Conservation (phyloP, 2,888 invertebrate species). For the Neuroscelio doddi region DNA sequence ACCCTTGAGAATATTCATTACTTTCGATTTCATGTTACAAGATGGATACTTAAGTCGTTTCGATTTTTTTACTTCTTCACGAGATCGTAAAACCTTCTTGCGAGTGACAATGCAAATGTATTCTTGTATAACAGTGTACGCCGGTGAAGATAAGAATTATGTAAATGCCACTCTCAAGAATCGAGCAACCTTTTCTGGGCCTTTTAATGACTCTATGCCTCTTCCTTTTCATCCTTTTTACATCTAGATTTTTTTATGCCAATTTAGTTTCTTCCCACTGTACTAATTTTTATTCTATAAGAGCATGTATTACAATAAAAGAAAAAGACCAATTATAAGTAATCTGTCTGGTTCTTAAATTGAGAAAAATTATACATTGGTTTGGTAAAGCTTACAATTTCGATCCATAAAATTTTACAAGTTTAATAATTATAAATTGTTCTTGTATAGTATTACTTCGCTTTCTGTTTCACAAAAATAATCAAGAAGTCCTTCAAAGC, state of each 20-base stretch:
- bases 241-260: neutral
- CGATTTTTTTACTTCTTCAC: constrained; percentile 17
- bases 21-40: constrained; percentile 22
- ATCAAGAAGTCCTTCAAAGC: too few species aligned
- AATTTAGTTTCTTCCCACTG: too few species aligned
- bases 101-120: constrained; percentile 21
- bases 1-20: constrained; percentile 12
- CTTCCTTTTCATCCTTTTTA: neutral
- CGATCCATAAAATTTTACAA: too few species aligned
- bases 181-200: constrained; percentile 4
- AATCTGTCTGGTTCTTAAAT: too few species aligned
- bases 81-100: constrained; percentile 20
- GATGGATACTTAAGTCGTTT: constrained; percentile 22
- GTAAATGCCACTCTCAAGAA: constrained; percentile 1
- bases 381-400: too few species aligned
- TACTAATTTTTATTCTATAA: too few species aligned
- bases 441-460: too few species aligned
- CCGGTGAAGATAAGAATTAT: constrained; percentile 17
- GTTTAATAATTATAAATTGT: too few species aligned
- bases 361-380: too few species aligned
- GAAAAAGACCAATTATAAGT: too few species aligned
- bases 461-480: too few species aligned
- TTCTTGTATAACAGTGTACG: constrained; percentile 20
- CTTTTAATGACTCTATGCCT: neutral
- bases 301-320: too few species aligned